phyloP scores from a whole-genome alignment of 64 coral and sea anemone genomes.

The Montipora capricornis region DNA sequence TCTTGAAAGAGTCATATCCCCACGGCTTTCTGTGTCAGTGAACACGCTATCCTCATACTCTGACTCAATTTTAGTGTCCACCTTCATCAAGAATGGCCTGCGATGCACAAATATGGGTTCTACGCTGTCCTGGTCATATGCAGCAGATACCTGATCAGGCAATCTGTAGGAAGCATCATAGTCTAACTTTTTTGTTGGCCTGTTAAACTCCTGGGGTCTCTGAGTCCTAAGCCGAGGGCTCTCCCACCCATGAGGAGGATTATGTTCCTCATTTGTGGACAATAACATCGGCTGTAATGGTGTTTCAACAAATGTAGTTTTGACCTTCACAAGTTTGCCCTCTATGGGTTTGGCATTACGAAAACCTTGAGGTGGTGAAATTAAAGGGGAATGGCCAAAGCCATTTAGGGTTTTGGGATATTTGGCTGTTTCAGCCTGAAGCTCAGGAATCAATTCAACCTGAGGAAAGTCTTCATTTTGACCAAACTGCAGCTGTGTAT shows the following conservation, averaged over 20 bases:
- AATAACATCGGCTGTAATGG: conserved; percentile 7
- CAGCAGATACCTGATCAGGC: not conserved
- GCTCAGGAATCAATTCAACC: not conserved
- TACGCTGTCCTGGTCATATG: not conserved
- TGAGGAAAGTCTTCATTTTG: not conserved
- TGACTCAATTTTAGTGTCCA: conserved; percentile 23
- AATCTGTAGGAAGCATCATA: not conserved
- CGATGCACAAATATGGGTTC: not conserved
- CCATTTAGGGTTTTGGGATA: not conserved
- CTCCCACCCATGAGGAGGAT: not conserved
- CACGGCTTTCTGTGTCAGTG: not conserved
- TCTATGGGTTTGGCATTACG: not conserved
- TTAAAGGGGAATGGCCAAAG: not conserved
- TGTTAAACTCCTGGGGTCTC: not conserved
- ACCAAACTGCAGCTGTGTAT: not conserved
- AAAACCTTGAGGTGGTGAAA: not conserved
- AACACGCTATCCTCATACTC: conserved; percentile 61
- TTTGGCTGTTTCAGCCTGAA: not conserved
- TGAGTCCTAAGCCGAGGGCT: not conserved
- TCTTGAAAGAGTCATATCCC: conserved; percentile 8
- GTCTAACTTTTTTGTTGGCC: not conserved
- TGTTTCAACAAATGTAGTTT: conserved; percentile 12
- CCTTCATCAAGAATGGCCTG: conserved; percentile 2
- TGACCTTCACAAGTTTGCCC: conserved; percentile 18
- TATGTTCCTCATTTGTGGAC: not conserved